Evolutionary conservation across 2,113 vertebrate species (phyloP).

Genomic region (Hemiprocne comata): DNA sequence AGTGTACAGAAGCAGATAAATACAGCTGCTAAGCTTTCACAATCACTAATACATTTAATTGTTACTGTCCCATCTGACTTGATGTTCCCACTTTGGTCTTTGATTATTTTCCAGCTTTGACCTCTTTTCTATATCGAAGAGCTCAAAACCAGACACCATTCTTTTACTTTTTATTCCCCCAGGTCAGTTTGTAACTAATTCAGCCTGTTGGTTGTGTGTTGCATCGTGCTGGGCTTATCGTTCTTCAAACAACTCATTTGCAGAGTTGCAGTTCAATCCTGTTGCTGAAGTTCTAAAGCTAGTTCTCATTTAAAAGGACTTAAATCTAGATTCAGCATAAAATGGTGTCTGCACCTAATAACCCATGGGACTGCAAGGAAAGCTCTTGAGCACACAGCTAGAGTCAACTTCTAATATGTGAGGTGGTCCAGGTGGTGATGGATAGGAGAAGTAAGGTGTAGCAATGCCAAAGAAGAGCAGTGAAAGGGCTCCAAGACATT

Average conservation of each 20-base stretch:
- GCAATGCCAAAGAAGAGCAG: neutral
- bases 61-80: neutral
- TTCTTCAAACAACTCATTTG: constrained; percentile 45
- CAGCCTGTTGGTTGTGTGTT: constrained; percentile 23
- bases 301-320: neutral
- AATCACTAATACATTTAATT: neutral
- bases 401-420: neutral
- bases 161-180: constrained; percentile 31
- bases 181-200: constrained; percentile 41
- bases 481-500: neutral
- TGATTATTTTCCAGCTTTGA: neutral
- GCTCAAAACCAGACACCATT: neutral
- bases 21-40: neutral
- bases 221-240: constrained; percentile 10
- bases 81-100: neutral
- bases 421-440: neutral
- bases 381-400: neutral
- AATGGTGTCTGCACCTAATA: neutral
- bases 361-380: neutral
- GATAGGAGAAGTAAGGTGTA: neutral
- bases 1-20: neutral
- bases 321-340: neutral
- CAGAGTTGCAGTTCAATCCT: neutral
- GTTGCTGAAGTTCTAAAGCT: neutral
- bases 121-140: constrained; percentile 56